Base-by-base conservation (phyloP, 2,797 vertebrate species). In the Sebastes itinus region DNA sequence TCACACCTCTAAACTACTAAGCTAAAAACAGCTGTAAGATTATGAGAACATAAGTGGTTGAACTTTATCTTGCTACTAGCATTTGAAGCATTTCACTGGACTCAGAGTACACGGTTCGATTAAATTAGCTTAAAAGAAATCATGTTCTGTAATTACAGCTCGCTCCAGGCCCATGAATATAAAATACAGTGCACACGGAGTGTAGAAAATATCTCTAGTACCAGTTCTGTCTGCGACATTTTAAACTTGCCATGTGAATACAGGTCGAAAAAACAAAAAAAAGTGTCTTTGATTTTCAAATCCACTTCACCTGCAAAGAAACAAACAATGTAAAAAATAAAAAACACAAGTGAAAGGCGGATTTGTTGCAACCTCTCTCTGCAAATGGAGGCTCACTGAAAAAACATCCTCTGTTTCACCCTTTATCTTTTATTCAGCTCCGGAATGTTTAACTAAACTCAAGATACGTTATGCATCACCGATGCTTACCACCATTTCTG, bases 351-450 rank as follows among this genome's bases (percentile, higher is more conserved):
- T 84, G 27, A 74, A 75, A n/a, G 59, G 16, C 2, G n/a, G 65
- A 77, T 75, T 85, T 79, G 68, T 27, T 73, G 61, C 30, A 30
- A 65, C 67, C 72, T 35, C 16, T 65, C 35, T 62, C 67, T 68
- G 28, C 35, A 52, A 73, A 66, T 22, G 14, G 18, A 82, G 30
- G 55, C 56, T 80, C 62, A 58, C 33, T 64, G 22, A 66, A 78
- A 54, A 78, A 67, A 67, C 18, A 49, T 64, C 78, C 75, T 42
- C 79, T 49, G 58, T 5, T 82, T 77, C 76, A 77, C 74, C 78
- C 82, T 78, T 72, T 70, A 81, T 83, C 67, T 84, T 85, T 84
- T 87, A 83, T 81, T 91, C 63, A 80, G 66, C 58, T 58, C 42
- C 67, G 46, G 58, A 77, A 83, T 81, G 77, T 87, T 84, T 75